Conservation (phyloP, 2,888 invertebrate genomes). For the Alitta virens region DNA sequence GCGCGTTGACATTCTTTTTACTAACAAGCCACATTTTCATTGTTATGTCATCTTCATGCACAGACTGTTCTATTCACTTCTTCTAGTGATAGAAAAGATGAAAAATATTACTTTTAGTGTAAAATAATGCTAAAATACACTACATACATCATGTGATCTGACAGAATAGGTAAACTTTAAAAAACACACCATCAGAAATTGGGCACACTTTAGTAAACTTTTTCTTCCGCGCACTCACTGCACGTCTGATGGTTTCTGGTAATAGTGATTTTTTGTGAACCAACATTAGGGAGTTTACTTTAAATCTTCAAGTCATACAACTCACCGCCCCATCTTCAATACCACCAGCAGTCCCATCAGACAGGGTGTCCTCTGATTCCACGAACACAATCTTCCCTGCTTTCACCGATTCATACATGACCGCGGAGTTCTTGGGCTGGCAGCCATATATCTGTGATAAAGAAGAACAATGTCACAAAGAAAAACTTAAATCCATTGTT, state of each 20-base stretch:
- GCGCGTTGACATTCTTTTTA: not conserved
- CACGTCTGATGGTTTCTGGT: too few relatives aligned
- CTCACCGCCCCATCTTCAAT: conserved; percentile 37
- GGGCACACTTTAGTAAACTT: too few relatives aligned
- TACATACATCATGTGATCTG: too few relatives aligned
- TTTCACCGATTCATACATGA: conserved; percentile 39
- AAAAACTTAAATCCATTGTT: not conserved
- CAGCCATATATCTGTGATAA: conserved; percentile 36
- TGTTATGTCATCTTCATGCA: not conserved
- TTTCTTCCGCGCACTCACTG: too few relatives aligned
- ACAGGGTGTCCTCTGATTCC: conserved; percentile 35
- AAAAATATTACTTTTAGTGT: too few relatives aligned
- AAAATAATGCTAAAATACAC: too few relatives aligned
- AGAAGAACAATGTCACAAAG: not conserved
- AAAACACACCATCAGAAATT: too few relatives aligned
- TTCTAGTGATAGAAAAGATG: too few relatives aligned
- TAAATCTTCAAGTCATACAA: too few relatives aligned
- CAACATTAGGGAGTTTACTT: too few relatives aligned
- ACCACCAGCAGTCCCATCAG: conserved; percentile 39
- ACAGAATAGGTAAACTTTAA: too few relatives aligned
- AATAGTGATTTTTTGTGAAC: too few relatives aligned
- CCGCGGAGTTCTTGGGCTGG: conserved; percentile 35
- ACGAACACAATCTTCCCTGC: conserved; percentile 34
- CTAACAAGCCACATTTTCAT: not conserved
- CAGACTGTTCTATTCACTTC: not conserved